phyloP scores from a whole-genome alignment of 1,140 invertebrate genomes.

The Maniola jurtina region DNA sequence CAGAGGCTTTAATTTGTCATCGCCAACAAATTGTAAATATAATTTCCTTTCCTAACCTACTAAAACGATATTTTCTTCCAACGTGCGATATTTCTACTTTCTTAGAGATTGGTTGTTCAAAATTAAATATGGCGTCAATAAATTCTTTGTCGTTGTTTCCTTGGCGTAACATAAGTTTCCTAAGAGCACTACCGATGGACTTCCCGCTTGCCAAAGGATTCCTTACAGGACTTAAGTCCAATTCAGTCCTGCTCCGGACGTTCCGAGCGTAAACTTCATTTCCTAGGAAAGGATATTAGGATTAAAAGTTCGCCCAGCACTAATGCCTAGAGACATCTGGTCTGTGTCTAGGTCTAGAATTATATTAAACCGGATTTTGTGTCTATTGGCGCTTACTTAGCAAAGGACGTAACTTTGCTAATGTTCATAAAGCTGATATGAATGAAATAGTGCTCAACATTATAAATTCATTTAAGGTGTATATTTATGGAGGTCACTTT shows the following conservation, averaged over 20 bases:
- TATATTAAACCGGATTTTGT: slow-evolving; percentile 40
- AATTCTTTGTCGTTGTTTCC: slow-evolving; percentile 14
- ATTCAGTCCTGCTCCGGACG: slow-evolving; percentile 43
- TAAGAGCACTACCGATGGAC: slow-evolving; percentile 30
- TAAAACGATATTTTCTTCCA: slow-evolving; percentile 2
- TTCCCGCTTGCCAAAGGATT: slow-evolving; percentile 42
- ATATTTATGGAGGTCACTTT: no score
- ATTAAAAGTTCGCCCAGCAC: slow-evolving; percentile 50
- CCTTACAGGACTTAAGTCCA: slow-evolving; percentile 44
- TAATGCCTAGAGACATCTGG: slow-evolving; percentile 48
- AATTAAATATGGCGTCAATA: slow-evolving; percentile 24
- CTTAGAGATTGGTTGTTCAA: slow-evolving; percentile 8
- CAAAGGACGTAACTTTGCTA: neutral
- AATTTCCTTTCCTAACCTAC: neutral
- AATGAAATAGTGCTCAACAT: no score
- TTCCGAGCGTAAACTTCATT: slow-evolving; percentile 49
- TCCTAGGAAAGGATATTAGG: slow-evolving; percentile 54
- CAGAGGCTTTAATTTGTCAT: slow-evolving; percentile 20
- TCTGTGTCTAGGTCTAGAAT: slow-evolving; percentile 41
- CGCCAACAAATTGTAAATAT: slow-evolving; percentile 14
- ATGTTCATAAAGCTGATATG: neutral
- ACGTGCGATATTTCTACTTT: neutral
- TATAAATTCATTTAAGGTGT: no score
- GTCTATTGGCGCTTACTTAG: slow-evolving; percentile 24
- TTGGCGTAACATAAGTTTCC: slow-evolving; percentile 33